Evolutionary conservation across 1,140 invertebrate genomes (phyloP).

Genomic region (Leptopilina boulardi): DNA sequence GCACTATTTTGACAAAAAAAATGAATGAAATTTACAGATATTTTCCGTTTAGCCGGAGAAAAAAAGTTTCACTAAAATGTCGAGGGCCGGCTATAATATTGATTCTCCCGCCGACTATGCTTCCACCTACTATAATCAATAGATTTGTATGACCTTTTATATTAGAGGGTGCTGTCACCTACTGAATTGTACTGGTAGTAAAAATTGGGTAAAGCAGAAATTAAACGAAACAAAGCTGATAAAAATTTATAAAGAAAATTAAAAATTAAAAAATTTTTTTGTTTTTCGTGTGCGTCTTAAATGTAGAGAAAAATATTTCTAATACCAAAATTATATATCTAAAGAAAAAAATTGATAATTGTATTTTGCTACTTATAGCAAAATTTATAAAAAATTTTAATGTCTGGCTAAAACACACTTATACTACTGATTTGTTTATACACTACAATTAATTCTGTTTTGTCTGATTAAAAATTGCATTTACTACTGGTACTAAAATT

Average conservation of each 20-base stretch:
- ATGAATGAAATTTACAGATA: not conserved
- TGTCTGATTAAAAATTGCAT: too few relatives aligned
- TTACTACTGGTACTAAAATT: too few relatives aligned
- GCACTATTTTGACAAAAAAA: not conserved
- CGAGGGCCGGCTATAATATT: constrained; percentile 65
- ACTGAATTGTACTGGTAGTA: not conserved
- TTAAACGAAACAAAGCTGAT: not conserved
- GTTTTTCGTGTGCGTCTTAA: too few relatives aligned
- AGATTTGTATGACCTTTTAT: constrained; percentile 43
- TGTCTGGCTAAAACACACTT: too few relatives aligned
- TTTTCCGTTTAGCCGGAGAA: constrained; percentile 36
- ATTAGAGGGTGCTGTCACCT: constrained; percentile 61
- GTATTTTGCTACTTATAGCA: too few relatives aligned
- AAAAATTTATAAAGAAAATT: not conserved
- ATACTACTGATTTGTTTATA: too few relatives aligned
- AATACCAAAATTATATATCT: too few relatives aligned
- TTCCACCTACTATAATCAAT: constrained; percentile 74
- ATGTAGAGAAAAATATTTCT: too few relatives aligned
- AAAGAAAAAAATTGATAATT: too few relatives aligned
- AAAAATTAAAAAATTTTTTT: not conserved
- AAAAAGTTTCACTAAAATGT: constrained; percentile 58
- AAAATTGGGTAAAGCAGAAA: constrained; percentile 34
- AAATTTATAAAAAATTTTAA: too few relatives aligned
- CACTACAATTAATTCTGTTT: too few relatives aligned
- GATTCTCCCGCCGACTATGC: constrained; percentile 70